A percentile compares a stretch with the other conserved stretches of the same genome.
Conservation (phyloP, 2,888 invertebrate genomes). For the Athripsodes cinereus region DNA sequence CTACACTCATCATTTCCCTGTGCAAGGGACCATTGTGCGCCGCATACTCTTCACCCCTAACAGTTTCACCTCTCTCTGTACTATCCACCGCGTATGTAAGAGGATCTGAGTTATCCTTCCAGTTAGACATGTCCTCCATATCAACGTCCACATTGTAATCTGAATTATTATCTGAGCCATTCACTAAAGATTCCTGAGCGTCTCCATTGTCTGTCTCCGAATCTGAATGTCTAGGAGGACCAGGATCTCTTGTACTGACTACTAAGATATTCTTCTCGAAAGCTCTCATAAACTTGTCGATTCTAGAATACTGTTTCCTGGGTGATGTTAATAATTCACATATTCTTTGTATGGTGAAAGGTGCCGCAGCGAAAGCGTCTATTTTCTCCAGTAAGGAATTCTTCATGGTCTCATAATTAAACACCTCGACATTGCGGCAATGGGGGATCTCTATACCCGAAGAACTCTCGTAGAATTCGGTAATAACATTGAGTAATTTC, state of each 20-base stretch:
- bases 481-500: conserved; percentile 80
- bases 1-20: neutral
- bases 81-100: conserved; percentile 36
- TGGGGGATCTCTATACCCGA: conserved; percentile 73
- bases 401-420: conserved; percentile 86
- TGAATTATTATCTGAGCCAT: conserved; percentile 53
- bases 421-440: conserved; percentile 86
- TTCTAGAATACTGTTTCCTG: conserved; percentile 87
- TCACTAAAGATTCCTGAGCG: conserved; percentile 52
- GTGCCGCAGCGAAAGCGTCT: conserved; percentile 81
- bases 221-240: conserved; percentile 52
- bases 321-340: conserved; percentile 91
- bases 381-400: conserved; percentile 73
- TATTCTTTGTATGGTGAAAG: conserved; percentile 92
- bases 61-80: neutral
- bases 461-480: conserved; percentile 78
- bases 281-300: conserved; percentile 95
- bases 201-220: conserved; percentile 60
- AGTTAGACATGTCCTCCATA: conserved; percentile 47
- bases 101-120: conserved; percentile 42
- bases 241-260: conserved; percentile 69
- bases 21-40: conserved; percentile 14
- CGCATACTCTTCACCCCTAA: conserved; percentile 5
- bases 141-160: conserved; percentile 51
- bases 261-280: conserved; percentile 92